Base-by-base conservation (phyloP, 1,140 invertebrate genomes). In the Anastatus disparis region DNA sequence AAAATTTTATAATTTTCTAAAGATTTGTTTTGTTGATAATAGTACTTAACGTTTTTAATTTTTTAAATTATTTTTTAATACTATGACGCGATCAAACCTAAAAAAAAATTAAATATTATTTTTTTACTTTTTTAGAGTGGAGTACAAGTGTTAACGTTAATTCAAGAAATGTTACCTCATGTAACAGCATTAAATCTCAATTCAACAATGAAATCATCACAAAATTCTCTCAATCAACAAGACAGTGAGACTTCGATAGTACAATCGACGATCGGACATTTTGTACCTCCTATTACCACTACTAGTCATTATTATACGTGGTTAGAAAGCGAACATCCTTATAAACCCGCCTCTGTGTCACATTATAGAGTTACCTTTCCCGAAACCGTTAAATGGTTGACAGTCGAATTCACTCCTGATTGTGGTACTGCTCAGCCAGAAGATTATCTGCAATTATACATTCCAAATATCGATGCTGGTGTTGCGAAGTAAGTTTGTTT, bases 241-340 rank as follows among this genome's bases (percentile, higher is more conserved):
- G 69, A 71, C 10, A 65, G 20, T 8, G 61, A 71, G 1, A 4
- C 15, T 38, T 26, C 29, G 26, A 2, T 24, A 22, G 52, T 58
- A 15, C 59, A 55, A 56, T 17, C 35, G 6, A 15, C 38, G 3
- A 17, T 12, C 2, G 4, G 50, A 9, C 53, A 64, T 38, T 65
- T 29, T n/a, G 2, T 31, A 50, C 35, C 80, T 61, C 75, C 81
- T n/a, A 78, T 82, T 10, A 46, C 84, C 48, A 92, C 93, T 10
- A 94, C 93, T 1, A 93, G 92, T 72, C 90, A 92, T 76, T 94
- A 96, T 85, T 97, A 97, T 80, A 93, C 95, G 10, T 91, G 95
- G 87, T 90, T 98, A 9, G 96, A 99, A 86, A 97, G 96, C 83
- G 95, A 97, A 38, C 97, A 99, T 88, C 97, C 97, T 0, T 99